Evolutionary conservation across 1,140 invertebrate species (phyloP).

Genomic region (Nautilus pompilius): DNA sequence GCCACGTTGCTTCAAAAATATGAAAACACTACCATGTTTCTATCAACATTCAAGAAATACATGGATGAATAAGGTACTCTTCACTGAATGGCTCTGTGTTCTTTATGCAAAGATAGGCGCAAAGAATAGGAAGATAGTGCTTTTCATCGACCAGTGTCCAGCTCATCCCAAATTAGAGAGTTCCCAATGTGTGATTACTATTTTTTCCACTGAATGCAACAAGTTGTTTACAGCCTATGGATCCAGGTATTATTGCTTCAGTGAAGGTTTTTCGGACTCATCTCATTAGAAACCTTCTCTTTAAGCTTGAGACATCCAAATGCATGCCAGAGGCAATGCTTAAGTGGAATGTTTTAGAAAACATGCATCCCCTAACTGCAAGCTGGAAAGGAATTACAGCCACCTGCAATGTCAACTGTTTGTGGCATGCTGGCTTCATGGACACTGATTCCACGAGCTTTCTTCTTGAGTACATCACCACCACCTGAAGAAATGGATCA

Average conservation of each 20-base stretch:
- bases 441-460: too few species aligned
- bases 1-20: constrained; percentile 18
- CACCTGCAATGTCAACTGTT: too few species aligned
- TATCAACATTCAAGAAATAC: constrained; percentile 24
- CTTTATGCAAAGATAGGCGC: constrained; percentile 15
- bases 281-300: too few species aligned
- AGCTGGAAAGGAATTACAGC: too few species aligned
- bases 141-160: constrained; percentile 58
- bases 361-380: too few species aligned
- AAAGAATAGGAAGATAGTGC: constrained; percentile 46
- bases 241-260: constrained; percentile 58
- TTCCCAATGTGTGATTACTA: constrained; percentile 45
- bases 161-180: constrained; percentile 40
- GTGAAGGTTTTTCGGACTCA: too few species aligned
- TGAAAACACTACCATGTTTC: constrained; percentile 16
- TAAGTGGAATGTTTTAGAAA: too few species aligned
- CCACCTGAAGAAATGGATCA: too few species aligned
- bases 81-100: constrained; percentile 23
- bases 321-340: too few species aligned
- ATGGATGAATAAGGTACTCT: constrained; percentile 30
- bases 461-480: too few species aligned
- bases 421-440: too few species aligned
- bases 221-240: constrained; percentile 54
- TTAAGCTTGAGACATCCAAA: too few species aligned
- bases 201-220: constrained; percentile 57